Evolutionary conservation across 2,888 invertebrate species (phyloP).

Genomic region (Drosophila ustulata): DNA sequence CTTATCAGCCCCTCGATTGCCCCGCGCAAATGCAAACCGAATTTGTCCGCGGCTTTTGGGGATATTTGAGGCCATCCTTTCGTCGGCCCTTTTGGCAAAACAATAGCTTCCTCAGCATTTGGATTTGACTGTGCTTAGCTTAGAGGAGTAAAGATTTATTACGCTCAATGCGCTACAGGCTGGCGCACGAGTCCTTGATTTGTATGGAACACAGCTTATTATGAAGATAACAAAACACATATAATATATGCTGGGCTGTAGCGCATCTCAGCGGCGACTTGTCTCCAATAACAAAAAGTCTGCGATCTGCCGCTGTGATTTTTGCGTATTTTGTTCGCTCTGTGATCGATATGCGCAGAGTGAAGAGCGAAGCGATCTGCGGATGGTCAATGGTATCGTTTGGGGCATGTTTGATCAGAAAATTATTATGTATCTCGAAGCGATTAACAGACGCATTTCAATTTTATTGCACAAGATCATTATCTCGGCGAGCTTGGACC

Average conservation of each 20-base stretch:
- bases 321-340: slow-evolving; percentile 64
- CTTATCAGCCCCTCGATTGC: slow-evolving; percentile 52
- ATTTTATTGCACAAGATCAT: slow-evolving; percentile 79
- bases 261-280: slow-evolving; percentile 21
- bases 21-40: slow-evolving; percentile 30
- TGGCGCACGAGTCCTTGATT: slow-evolving; percentile 9
- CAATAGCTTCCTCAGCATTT: slow-evolving; percentile 69
- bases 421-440: slow-evolving; percentile 79
- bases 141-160: slow-evolving; percentile 67
- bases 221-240: not conserved
- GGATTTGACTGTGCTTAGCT: slow-evolving; percentile 60
- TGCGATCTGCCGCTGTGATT: slow-evolving; percentile 60
- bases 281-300: not conserved
- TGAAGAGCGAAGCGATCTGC: slow-evolving; percentile 17
- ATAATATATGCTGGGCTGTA: not conserved
- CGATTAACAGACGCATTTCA: slow-evolving; percentile 79
- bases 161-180: slow-evolving; percentile 58
- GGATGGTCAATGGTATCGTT: slow-evolving; percentile 15
- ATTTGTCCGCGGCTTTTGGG: slow-evolving; percentile 62
- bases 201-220: not conserved
- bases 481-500: slow-evolving; percentile 59
- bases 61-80: slow-evolving; percentile 15
- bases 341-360: slow-evolving; percentile 72
- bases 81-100: slow-evolving; percentile 67
- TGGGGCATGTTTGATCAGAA: slow-evolving; percentile 61